Evolutionary conservation across 2,113 vertebrate species (phyloP).

Genomic region (Geococcyx californianus): DNA sequence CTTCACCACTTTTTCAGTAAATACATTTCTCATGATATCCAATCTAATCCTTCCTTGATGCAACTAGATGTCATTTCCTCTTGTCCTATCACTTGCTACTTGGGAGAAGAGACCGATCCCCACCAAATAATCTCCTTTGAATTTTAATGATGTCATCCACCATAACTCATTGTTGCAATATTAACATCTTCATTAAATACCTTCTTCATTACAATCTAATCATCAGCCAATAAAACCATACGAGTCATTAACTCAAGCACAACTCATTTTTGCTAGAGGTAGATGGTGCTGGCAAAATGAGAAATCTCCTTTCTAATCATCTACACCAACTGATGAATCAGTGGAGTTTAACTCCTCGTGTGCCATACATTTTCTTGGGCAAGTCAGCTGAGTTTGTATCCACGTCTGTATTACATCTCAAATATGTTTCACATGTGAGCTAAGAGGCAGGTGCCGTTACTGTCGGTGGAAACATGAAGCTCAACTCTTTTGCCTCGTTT

Average conservation of each 20-base stretch:
- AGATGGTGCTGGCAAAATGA: neutral
- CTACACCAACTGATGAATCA: neutral
- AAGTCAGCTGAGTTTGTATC: neutral
- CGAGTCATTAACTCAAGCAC: neutral
- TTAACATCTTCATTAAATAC: neutral
- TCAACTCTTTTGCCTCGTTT: neutral
- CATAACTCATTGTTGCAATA: neutral
- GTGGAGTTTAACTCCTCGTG: neutral
- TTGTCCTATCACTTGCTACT: too few species aligned
- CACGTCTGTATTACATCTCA: too few species aligned
- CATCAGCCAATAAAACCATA: neutral
- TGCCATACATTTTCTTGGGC: neutral
- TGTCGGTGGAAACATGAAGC: neutral
- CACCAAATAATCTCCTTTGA: neutral
- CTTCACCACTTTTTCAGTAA: too few species aligned
- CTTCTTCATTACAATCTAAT: neutral
- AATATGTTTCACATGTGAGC: neutral
- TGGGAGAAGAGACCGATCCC: too few species aligned
- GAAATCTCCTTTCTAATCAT: neutral
- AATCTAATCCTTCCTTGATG: too few species aligned
- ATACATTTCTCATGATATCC: too few species aligned
- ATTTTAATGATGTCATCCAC: constrained; percentile 15
- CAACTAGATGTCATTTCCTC: too few species aligned
- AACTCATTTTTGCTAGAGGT: neutral
- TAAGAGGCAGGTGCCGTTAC: neutral